These are phyloP conservation scores for Cavia aperea DNA, from an alignment of 2,113 vertebrate species.

Conservation along the genomic window DNA sequence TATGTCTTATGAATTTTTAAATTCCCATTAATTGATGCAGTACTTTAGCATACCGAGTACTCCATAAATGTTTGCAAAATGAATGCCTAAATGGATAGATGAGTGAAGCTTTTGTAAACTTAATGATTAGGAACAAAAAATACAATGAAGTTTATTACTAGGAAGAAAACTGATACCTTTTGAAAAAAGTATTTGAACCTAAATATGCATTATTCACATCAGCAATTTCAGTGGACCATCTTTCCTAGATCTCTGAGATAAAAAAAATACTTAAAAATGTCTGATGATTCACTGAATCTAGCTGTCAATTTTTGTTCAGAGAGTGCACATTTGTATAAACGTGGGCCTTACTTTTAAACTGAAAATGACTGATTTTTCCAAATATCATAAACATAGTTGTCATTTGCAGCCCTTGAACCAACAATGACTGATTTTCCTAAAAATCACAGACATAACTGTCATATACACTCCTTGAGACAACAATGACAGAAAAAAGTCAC, in stretches of 20 bases:
- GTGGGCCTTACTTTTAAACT: background rate
- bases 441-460: background rate
- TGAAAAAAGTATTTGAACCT: background rate
- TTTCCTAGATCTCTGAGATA: background rate
- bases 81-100: background rate
- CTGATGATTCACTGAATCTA: background rate
- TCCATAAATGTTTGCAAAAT: background rate
- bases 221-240: background rate
- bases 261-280: background rate
- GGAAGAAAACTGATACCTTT: slow-evolving; percentile 20
- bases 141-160: slow-evolving; percentile 6
- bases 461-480: background rate
- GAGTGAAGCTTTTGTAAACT: background rate
- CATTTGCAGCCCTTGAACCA: background rate
- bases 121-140: slow-evolving; percentile 17
- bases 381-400: background rate
- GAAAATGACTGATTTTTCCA: slow-evolving; percentile 26
- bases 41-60: background rate
- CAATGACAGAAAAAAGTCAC: background rate
- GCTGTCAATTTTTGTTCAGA: background rate
- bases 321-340: background rate
- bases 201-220: background rate
- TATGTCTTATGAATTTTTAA: background rate
- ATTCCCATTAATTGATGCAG: background rate
- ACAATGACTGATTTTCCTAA: background rate